Evolutionary conservation across 2,888 invertebrate genomes (phyloP), one percentile per base, ranked within the genome.

Genomic region (Erebia ligea): DNA sequence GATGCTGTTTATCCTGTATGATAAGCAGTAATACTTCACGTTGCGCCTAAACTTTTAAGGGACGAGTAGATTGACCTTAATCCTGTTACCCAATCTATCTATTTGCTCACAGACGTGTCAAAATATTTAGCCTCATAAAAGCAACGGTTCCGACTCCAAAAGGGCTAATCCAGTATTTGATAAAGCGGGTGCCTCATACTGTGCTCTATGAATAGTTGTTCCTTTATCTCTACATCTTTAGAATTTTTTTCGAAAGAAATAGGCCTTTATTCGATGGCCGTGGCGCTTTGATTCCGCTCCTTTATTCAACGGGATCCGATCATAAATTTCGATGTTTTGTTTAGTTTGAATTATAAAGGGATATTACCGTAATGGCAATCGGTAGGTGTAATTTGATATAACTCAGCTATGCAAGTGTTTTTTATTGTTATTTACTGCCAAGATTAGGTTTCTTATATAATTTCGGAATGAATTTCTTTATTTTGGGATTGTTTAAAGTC

Each of bases 351-450:
- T 91, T 91, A 91, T 91, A 89, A 86, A 88, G 87, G 91, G 84
- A 84, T 90, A 90, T 91, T 90, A 90, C 88, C 84, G 88, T 91
- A 92, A 92, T 92, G 90, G 90, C 89, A 90, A 91, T 89, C 87
- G 91, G 91, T 91, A 90, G 88, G 87, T 86, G 92, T 90, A 91
- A 92, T 89, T 87, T 91, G 92, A 93, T 92, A 91, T 83, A 81
- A 83, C 85, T 84, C 80, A 79, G 79, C 81, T 80, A 81, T 82
- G 81, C 84, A 85, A 86, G 84, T 86, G 85, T 87, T 87, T 84
- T 85, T 86, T 86, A 84, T 85, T 86, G 81, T 88, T 85, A 87
- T 86, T 84, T 81, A 84, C 79, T 82, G 77, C 81, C 76, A 75
- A 80, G 80, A 73, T 83, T 81, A 78, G 73, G 76, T 82, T 83